Evolutionary conservation across 2,113 vertebrate species (phyloP).

Genomic region (Glaucidium brasilianum): DNA sequence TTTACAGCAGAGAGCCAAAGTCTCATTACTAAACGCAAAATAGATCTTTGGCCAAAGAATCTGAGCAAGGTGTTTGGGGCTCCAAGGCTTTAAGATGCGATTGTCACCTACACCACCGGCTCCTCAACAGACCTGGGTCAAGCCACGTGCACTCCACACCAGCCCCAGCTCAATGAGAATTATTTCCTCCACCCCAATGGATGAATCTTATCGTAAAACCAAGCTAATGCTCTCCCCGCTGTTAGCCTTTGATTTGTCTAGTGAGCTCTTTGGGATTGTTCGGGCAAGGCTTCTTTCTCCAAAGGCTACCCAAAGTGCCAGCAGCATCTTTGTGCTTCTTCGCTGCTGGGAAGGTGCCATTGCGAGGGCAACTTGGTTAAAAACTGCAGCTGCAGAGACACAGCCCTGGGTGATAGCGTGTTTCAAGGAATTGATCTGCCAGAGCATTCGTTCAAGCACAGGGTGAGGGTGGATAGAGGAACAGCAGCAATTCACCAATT

Average conservation of each 20-base stretch:
- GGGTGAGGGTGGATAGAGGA: not conserved
- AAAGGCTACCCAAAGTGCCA: not conserved
- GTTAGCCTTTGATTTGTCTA: not conserved
- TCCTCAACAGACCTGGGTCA: not conserved
- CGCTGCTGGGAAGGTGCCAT: not conserved
- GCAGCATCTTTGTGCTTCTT: not conserved
- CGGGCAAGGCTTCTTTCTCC: not conserved
- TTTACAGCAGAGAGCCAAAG: not conserved
- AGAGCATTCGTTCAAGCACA: not conserved
- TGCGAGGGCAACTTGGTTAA: not conserved
- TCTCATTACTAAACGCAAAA: not conserved
- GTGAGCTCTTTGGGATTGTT: not conserved
- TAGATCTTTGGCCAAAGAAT: not conserved
- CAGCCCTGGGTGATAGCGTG: not conserved
- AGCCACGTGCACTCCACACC: not conserved
- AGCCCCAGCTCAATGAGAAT: not conserved
- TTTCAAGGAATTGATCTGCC: not conserved
- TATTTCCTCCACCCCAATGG: not conserved
- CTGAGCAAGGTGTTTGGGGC: not conserved
- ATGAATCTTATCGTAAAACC: not conserved
- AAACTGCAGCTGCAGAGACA: not conserved
- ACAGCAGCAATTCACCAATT: conserved; percentile 18
- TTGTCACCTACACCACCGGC: not conserved
- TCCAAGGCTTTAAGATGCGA: not conserved
- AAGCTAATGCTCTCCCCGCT: not conserved